Evolutionary conservation across 2,888 invertebrate species (phyloP), one percentile per base, ranked within the genome.

Genomic region (Apamea crenata): DNA sequence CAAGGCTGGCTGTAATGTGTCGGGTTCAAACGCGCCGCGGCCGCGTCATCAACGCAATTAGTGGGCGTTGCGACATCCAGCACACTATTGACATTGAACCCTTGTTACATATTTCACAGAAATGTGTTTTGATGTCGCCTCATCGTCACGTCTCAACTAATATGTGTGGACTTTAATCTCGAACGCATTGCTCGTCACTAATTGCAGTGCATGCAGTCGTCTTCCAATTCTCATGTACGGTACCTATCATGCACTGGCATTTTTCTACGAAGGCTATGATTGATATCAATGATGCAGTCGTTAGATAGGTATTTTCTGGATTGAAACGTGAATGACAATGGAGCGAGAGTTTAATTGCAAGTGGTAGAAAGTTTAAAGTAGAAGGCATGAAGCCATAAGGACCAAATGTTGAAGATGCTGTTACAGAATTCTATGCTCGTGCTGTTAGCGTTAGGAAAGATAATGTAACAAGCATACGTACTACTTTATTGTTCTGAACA

Each of bases 51-150:
- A 89, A 83, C 91, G 90, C 96, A 96, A 96, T 96, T 96, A 96
- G 94, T 93, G 94, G 94, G 93, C 93, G 93, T 93, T 93, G 94
- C 94, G 95, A 95, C 95, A 96, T 93, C 92, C 90, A 88, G 85
- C 82, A 81, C 93, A 91, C 93, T 95, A 95, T 96, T 96, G 96
- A 96, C 96, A 96, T 96, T 96, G 96, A 96, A 95, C 95, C 93
- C 93, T 93, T 92, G 94, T 94, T 94, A 95, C 95, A 94, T 94
- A 95, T 95, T 96, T 96, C 96, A 96, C 93, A 93, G 96, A 96
- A 96, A 93, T 93, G 93, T 93, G 94, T 93, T 93, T 93, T 93
- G 93, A 94, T 94, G 92, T 93, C 92, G 92, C 89, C 90, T 90
- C 91, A 89, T 89, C 88, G 88, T 88, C 90, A 90, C 91, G 92